Evolutionary conservation across 2,797 vertebrate genomes (phyloP), one percentile per base, ranked within the genome.

Genomic region (Sebastes aleutianus): DNA sequence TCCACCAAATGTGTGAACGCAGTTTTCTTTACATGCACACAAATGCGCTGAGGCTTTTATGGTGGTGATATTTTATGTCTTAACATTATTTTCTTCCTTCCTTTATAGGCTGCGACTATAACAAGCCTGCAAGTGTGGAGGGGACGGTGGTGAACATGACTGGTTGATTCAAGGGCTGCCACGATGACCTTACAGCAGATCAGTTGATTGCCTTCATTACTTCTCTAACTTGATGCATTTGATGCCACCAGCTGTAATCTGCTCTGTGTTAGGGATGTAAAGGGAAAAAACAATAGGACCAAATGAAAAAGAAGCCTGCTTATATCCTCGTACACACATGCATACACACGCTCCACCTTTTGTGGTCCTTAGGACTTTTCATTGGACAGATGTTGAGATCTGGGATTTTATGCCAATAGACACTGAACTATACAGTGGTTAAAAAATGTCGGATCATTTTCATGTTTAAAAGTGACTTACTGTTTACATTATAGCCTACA

Each of bases 71-170:
- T 20, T 70, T 34, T 6, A 22, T 20, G 31, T 31, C 13, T 65
- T 22, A 58, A 66, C 10, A 22, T 20, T 18, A 13, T 69, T 31
- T 54, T 81, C 6, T 70, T 73, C 13, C 5, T 62, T 67, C 13
- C 11, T 80, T 77, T 69, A 56, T 13, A 91, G 91, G 87, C 32
- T 90, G 81, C 32, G 62, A 87, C 63, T 84, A 77, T 50, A 86
- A 76, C n/a, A 89, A 78, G 27, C 36, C 79, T 62, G 34, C 66
- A 62, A 56, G 47, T 67, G 67, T 70, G 70, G 76, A 86, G 32
- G 82, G 57, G 59, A 67, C 68, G 14, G 72, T 57, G 69, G 39
- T 62, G 47, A 89, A 87, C 47, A 80, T 82, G 70, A 86, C 81
- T 3, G 87, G 84, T 57, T 93, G 82, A 92, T 79, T 57, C 22